Evolutionary conservation across 2,888 invertebrate species (phyloP), one percentile per base, ranked within the genome.

Genomic region (Agrilus cyanescens): DNA sequence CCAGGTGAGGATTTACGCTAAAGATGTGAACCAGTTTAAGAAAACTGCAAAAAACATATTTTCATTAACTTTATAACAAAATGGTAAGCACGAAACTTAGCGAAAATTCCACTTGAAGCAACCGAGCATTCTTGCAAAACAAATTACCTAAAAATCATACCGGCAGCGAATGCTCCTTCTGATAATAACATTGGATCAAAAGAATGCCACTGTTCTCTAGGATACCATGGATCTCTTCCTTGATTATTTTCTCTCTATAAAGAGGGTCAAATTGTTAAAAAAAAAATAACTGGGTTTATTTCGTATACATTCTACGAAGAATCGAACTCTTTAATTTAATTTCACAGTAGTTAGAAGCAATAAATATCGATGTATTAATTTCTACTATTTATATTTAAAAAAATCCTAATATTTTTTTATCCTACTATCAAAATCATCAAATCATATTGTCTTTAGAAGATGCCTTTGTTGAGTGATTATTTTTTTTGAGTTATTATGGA

Each of bases 11-110:
- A 69, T 94, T 95, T 50, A 96, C 89, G 47, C 93, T 94, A 74
- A 95, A 95, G 61, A 95, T 90, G 66, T 95, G 94, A 14, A 96
- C 94, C 58, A 96, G 75, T 66, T 96, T 96, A 44, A 96, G 73
- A 58, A 89, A 93, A 48, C 90, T 91, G 65, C 58, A 67, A 69
- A 43, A 40, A 30, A 44, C 10, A 25, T 4, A 41, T 44, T 43
- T 30, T 29, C 32, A 37, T 43, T 31, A 38, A 29, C n/a, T 13
- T 32, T 7, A 1, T 15, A 33, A 12, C 13, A 10, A 32, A 32
- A 32, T 10, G 12, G 8, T 30, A 30, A 8, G 12, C 31, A 30
- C 8, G 12, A 30, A 30, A 8, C 7, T 7, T 16, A 36, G n/a
- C 14, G 7, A 36, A 37, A 31, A 31, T 10, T 8, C 12, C 12